Base-by-base conservation (phyloP, 2,797 vertebrate species). In the Centropyge bicolor region DNA sequence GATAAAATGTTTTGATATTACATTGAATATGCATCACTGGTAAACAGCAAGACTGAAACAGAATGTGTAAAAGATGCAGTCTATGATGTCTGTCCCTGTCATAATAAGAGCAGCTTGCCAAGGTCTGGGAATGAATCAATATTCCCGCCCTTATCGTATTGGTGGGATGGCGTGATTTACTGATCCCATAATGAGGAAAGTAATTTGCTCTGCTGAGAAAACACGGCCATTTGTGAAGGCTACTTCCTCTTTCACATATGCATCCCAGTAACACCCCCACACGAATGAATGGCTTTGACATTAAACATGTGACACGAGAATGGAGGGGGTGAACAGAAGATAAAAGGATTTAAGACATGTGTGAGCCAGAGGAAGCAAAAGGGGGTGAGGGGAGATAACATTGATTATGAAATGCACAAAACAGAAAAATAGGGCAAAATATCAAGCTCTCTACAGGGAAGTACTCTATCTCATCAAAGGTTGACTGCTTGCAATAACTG, bases 131-230 rank as follows among this genome's bases (percentile, higher is more conserved):
- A 46, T 68, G 1, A 81, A 85, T 90, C 85, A 49, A 77, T 91
- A 83, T 72, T 0, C 49, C 52, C 2, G 48, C 55, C 60, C 27
- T 65, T 78, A 75, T 74, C 22, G 13, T 69, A 69, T 68, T 72
- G 75, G 59, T 49, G 54, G 56, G 61, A 24, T 57, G 52, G 46
- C 5, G 11, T 59, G 80, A 90, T 85, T 87, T 56, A 86, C 63
- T 69, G 73, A 71, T 57, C 55, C 76, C 82, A 82, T 84, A 84
- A 88, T 85, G 57, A 76, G 73, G 51, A 51, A 68, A 65, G 68
- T 75, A 54, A 65, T 87, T 77, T 60, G 49, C 69, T 60, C 41
- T n/a, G 41, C 64, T 38, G 24, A 69, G 63, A 75, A 81, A 83
- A 86, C 76, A 81, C 69, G 54, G 57, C 65, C 62, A 56, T 70